Evolutionary conservation across 2,113 vertebrate species (phyloP), one percentile per base, ranked within the genome.

Genomic region (Melanostigma gelatinosum): DNA sequence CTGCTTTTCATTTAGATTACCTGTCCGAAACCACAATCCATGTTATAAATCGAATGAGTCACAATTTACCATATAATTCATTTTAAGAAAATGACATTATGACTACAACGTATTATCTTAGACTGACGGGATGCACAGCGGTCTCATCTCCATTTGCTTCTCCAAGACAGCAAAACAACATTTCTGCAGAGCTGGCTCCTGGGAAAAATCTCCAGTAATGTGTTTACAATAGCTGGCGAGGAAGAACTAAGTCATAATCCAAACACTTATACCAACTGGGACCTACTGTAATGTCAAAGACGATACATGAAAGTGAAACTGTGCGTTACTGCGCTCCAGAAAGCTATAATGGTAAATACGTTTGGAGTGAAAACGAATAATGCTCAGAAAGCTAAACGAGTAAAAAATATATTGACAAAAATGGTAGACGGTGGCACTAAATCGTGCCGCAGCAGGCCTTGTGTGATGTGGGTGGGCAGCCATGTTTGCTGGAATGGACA

Each of bases 161-260:
- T 60, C 61, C 7, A 34, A 76, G 62, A 80, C 27, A 72, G 55
- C 6, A 72, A 82, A 82, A 79, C 27, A 60, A 65, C 32, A 6
- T 75, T 78, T 79, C 75, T 70, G 75, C 40, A 34, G 50, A 71
- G 74, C 64, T 50, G 75, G 64, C 77, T 79, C 38, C 34, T 16
- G 57, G 52, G 77, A 16, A 72, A 52, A 73, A 75, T 84, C 77
- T 74, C 66, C 74, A 50, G 15, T 83, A 81, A 87, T 78, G 57
- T 88, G 79, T 83, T 91, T 87, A 81, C 63, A 77, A 69, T 67
- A 65, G 68, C 71, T 80, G 72, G 72, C 40, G 55, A 66, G 58
- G 77, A 83, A 81, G 42, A 40, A 62, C 62, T 77, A 82, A 70
- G 50, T 61, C 57, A 55, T 24, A 71, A 54, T 82, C 46, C 20